Base-by-base conservation (phyloP, 23 tunicate species). In the Pegea sp. region DNA sequence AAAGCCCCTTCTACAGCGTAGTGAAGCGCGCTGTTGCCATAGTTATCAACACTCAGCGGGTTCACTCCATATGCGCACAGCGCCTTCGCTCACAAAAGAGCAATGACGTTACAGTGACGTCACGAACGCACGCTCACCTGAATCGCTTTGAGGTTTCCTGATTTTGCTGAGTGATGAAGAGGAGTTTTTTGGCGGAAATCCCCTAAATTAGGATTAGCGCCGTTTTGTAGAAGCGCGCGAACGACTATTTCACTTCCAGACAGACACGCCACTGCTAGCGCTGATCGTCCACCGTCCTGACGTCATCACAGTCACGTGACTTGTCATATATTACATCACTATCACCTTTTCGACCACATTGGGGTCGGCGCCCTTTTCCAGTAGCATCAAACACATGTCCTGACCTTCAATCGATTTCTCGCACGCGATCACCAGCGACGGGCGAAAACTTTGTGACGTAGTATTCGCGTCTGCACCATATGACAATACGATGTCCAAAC, bases 1-100 rank as follows among this genome's bases (percentile, higher is more conserved):
- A 67, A 68, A 11, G 76, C 84, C 2, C 84, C 79, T 27, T 73
- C 84, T 44, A 84, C 95, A 28, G 95, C 76, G 55, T 44, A 61
- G 52, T 84, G 95, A 0, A 84, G 68, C 16, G 76, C 61, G 34
- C 68, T 84, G 51, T 68, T 63, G n/a, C 65, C 66, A 22, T 67
- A 65, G 2, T 44, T 48, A 51, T 84, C 95, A 19, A 24, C 52
- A 1, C 20, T 20, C n/a, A 42, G 34, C 29, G 59, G 30, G 53
- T 84, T 75, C 0, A 68, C 95, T 16, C 84, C 95, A 57, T 72
- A 74, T 21, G 95, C 77, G n/a, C 61, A 71, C 31, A 84, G 52
- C 8, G 88, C 57, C 95, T 84, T 61, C n/a, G n/a, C n/a, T n/a
- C n/a, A n/a, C n/a, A n/a, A n/a, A n/a, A n/a, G n/a, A n/a, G n/a